Conservation (phyloP, 92 coral and sea anemone species). For the Palythoa heliodiscus region DNA sequence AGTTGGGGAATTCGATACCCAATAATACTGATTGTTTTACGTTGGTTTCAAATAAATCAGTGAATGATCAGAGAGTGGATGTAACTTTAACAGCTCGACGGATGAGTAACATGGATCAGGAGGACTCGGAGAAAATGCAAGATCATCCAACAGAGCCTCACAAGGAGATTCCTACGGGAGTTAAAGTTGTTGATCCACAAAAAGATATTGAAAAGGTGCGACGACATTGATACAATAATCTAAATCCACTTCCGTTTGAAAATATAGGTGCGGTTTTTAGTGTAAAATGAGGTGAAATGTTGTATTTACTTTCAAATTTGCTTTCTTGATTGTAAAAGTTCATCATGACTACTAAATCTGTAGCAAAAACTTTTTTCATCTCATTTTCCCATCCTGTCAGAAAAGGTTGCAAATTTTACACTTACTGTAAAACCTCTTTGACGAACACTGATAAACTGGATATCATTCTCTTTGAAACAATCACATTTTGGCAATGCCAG, state of each 20-base stretch:
- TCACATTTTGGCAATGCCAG: too few relatives aligned
- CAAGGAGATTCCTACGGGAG: not conserved
- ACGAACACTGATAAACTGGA: too few relatives aligned
- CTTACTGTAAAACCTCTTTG: too few relatives aligned
- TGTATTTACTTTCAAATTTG: not conserved
- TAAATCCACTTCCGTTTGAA: not conserved
- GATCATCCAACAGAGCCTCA: conserved; percentile 21
- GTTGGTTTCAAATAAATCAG: not conserved
- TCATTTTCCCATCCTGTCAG: too few relatives aligned
- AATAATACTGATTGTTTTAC: not conserved
- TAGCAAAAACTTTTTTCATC: too few relatives aligned
- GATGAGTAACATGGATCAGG: conserved; percentile 12
- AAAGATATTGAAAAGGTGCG: conserved; percentile 39
- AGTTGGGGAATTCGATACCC: not conserved
- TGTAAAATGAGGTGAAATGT: not conserved
- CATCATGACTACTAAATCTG: too few relatives aligned
- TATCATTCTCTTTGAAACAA: too few relatives aligned
- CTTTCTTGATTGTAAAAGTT: too few relatives aligned
- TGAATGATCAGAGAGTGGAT: not conserved
- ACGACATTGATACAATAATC: not conserved
- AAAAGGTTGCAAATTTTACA: too few relatives aligned
- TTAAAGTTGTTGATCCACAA: not conserved
- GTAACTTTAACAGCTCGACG: not conserved
- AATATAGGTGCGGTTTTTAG: not conserved
- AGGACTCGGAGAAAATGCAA: not conserved